Evolutionary conservation across 1,140 invertebrate genomes (phyloP), one percentile per base, ranked within the genome.

Genomic region (Danaus plexippus): DNA sequence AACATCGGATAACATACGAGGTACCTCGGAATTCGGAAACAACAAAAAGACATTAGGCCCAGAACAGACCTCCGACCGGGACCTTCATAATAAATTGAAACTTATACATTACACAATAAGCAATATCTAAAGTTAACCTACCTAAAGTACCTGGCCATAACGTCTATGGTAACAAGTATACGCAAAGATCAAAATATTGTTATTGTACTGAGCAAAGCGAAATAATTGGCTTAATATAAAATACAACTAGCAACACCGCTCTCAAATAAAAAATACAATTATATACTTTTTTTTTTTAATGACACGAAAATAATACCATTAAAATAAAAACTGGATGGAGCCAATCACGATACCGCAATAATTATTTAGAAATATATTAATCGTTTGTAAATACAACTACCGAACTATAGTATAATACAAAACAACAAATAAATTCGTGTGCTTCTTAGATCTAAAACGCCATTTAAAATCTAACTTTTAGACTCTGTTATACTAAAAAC

Each of bases 391-490:
- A 72, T 82, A 77, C 64, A 74, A 73, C 71, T 82, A 81, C 67
- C 65, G 71, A 72, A 71, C 71, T 82, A 80, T 72, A 68, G 62
- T 73, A 77, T 79, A 72, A 76, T 78, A 84, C 73, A 86, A 84
- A 84, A 73, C 73, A 86, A 84, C 79, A 85, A 85, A 84, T 85
- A 85, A 85, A 85, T 85, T 85, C 82, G 82, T 32, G 22, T 85
- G 82, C 82, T 71, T 70, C 75, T 82, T 85, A 85, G 42, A 63
- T 58, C 79, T 84, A 84, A 53, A 79, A 80, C 76, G 75, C 76
- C 75, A 71, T 67, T 66, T 66, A 71, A 77, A 79, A 73, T 56
- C 68, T 77, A 74, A 61, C 58, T 66, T 32, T 73, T 75, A 75
- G 61, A 73, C 70, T 75, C 72, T 75, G 57, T 64, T 71, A 64